These are phyloP conservation scores for Doryteuthis pealeii DNA, from an alignment of 1,140 invertebrate genomes.

Conservation along the genomic window DNA sequence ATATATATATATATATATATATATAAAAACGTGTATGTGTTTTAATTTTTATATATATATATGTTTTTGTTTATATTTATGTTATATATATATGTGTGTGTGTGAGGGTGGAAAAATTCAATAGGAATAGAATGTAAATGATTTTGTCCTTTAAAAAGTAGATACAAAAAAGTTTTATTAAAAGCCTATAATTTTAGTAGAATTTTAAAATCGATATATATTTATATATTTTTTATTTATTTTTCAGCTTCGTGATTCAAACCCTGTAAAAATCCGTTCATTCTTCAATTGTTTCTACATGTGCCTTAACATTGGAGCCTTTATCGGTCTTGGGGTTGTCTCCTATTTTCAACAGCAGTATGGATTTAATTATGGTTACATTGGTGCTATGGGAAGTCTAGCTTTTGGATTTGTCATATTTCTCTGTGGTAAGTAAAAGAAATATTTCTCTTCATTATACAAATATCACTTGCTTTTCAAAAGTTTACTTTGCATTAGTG, in stretches of 20 bases:
- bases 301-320: conserved; percentile 64
- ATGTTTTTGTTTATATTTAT: background rate
- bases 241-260: conserved; percentile 28
- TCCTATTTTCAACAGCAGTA: conserved; percentile 62
- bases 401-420: conserved; percentile 44
- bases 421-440: conserved; percentile 39
- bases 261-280: conserved; percentile 43
- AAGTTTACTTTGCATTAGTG: too few species aligned
- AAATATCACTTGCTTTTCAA: too few species aligned
- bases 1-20: conserved; percentile 2
- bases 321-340: conserved; percentile 60
- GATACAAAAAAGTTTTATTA: too few species aligned
- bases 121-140: too few species aligned
- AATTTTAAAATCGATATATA: too few species aligned
- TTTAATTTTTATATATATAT: background rate
- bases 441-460: too few species aligned
- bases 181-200: too few species aligned
- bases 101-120: too few species aligned
- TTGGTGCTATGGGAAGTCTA: conserved; percentile 54
- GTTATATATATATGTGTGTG: background rate
- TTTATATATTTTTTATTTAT: too few species aligned
- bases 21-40: background rate
- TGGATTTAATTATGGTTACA: conserved; percentile 61
- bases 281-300: conserved; percentile 67
- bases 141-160: too few species aligned